These are phyloP conservation scores for Cololabis saira DNA, from an alignment of 2,113 vertebrate species.

Conservation along the genomic window DNA sequence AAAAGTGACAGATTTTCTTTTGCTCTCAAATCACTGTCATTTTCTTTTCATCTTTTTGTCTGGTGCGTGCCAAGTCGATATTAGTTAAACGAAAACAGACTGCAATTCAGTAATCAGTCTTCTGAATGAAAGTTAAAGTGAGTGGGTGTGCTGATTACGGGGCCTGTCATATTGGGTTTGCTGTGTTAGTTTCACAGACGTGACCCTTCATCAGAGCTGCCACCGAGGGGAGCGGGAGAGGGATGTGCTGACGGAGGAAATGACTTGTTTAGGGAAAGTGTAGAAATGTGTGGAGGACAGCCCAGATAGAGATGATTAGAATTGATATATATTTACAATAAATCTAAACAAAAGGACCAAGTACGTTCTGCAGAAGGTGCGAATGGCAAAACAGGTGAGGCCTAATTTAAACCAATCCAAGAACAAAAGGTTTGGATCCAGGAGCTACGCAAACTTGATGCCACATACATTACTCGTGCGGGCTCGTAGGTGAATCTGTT, in stretches of 20 bases:
- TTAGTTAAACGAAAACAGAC: conserved; percentile 63
- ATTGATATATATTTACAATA: conserved; percentile 52
- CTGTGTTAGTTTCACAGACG: conserved; percentile 40
- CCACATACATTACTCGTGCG: not conserved
- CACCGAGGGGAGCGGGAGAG: conserved; percentile 37
- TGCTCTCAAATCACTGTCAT: conserved; percentile 38
- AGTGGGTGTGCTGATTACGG: conserved; percentile 60
- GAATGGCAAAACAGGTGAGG: not conserved
- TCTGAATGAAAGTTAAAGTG: conserved; percentile 23
- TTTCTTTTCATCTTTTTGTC: conserved; percentile 32
- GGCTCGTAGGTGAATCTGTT: conserved; percentile 17
- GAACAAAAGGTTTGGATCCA: conserved; percentile 6
- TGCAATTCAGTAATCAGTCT: conserved; percentile 49
- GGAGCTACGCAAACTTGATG: conserved; percentile 11
- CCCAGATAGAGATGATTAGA: conserved; percentile 50
- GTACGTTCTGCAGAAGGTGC: conserved; percentile 2
- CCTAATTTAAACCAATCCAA: conserved; percentile 15
- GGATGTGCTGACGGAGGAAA: conserved; percentile 50
- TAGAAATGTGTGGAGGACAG: conserved; percentile 35
- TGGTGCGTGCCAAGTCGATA: conserved; percentile 37
- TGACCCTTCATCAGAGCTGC: conserved; percentile 50
- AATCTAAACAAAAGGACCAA: conserved; percentile 39
- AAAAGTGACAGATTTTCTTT: conserved; percentile 45
- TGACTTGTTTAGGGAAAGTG: conserved; percentile 51
- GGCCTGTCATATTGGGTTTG: conserved; percentile 58